These are phyloP conservation scores for Chaetodon trifasciatus DNA, from an alignment of 2,797 vertebrate genomes.

Conservation along the genomic window DNA sequence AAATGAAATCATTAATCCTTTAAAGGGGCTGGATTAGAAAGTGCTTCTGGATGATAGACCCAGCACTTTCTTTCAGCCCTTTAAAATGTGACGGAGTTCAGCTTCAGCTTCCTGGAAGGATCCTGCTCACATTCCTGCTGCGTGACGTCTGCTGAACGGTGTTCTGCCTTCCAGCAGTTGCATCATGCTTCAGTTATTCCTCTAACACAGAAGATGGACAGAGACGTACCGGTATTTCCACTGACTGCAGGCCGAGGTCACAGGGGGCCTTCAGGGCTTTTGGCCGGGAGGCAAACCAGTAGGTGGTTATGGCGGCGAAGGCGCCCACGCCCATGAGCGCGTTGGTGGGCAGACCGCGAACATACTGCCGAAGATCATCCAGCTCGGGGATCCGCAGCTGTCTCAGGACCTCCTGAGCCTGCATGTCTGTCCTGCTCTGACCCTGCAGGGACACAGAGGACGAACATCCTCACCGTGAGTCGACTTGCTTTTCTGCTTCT, in stretches of 20 bases:
- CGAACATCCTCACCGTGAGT: background rate
- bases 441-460: constrained; percentile 39
- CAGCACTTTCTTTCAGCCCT: background rate
- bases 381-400: constrained; percentile 94
- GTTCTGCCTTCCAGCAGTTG: constrained; percentile 4
- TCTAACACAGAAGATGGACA: background rate
- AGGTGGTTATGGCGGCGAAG: constrained; percentile 94
- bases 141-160: constrained; percentile 32
- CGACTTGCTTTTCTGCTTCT: background rate
- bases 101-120: constrained; percentile 25
- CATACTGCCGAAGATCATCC: constrained; percentile 92
- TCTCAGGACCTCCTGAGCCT: constrained; percentile 93
- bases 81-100: background rate
- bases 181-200: constrained; percentile 13
- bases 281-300: constrained; percentile 95
- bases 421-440: constrained; percentile 73
- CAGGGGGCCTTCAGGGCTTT: constrained; percentile 93
- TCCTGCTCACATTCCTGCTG: constrained; percentile 49
- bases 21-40: too few species aligned
- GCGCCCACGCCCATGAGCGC: constrained; percentile 95
- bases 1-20: too few species aligned
- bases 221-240: constrained; percentile 89
- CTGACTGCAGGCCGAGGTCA: constrained; percentile 92
- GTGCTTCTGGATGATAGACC: too few species aligned
- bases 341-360: constrained; percentile 92